phyloP scores from a whole-genome alignment of 2,888 invertebrate genomes.

The Arrhopalites spinosus region DNA sequence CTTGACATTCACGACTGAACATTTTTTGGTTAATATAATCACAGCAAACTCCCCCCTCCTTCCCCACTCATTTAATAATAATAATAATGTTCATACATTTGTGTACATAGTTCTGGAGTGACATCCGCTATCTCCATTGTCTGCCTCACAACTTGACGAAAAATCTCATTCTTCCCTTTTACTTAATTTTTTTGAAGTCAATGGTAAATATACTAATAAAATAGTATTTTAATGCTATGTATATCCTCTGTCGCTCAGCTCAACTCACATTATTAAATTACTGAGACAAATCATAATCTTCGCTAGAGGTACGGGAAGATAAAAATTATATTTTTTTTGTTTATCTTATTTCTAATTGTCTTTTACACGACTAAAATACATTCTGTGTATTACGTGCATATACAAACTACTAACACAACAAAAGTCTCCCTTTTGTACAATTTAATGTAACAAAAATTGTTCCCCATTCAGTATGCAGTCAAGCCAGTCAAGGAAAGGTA shows the following conservation, averaged over 20 bases:
- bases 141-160: too few relatives aligned
- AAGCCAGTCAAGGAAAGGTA: background rate
- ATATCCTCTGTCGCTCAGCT: too few relatives aligned
- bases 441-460: background rate
- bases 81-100: background rate
- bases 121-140: background rate
- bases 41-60: background rate
- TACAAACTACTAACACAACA: too few relatives aligned
- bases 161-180: too few relatives aligned
- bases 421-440: too few relatives aligned
- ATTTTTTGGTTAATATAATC: background rate
- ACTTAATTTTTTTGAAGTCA: too few relatives aligned
- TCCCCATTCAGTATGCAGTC: background rate
- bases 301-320: background rate
- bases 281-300: too few relatives aligned
- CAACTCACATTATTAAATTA: background rate
- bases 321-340: background rate
- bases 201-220: too few relatives aligned
- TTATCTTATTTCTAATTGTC: background rate
- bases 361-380: background rate
- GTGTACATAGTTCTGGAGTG: background rate
- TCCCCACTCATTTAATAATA: too few relatives aligned
- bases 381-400: background rate
- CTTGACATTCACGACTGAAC: constrained; percentile 3
- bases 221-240: too few relatives aligned